phyloP scores from a whole-genome alignment of 2,113 vertebrate genomes.

The Erythrocercus mccallii region DNA sequence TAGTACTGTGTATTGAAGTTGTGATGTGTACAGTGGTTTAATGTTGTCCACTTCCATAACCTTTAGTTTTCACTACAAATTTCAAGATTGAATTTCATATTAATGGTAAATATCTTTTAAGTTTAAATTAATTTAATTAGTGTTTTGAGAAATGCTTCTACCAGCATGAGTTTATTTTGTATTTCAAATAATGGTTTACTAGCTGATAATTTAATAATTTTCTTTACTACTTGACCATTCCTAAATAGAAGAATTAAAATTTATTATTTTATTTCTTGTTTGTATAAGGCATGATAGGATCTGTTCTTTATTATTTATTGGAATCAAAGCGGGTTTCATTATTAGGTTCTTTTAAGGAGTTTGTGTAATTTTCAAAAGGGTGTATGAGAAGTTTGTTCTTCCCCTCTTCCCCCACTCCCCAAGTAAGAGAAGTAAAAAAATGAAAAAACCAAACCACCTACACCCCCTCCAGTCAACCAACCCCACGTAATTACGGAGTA shows the following conservation, averaged over 20 bases:
- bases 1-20: background rate
- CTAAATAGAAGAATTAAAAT: background rate
- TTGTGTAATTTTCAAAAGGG: background rate
- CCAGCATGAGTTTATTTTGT: background rate
- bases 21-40: background rate
- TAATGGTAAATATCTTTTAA: background rate
- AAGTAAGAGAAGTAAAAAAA: background rate
- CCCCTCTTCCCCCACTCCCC: rapidly evolving
- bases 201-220: background rate
- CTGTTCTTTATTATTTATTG: background rate
- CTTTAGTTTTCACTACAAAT: background rate
- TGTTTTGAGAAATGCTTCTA: background rate
- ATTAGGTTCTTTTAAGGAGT: background rate
- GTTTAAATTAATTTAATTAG: background rate
- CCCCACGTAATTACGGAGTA: background rate
- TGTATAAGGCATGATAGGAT: background rate
- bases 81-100: background rate
- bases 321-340: background rate
- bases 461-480: background rate
- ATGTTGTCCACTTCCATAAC: background rate
- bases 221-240: background rate
- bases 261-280: background rate
- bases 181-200: background rate
- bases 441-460: background rate
- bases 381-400: background rate